Conservation (phyloP, 2,888 invertebrate genomes). For the Kryphioiulus occultus region DNA sequence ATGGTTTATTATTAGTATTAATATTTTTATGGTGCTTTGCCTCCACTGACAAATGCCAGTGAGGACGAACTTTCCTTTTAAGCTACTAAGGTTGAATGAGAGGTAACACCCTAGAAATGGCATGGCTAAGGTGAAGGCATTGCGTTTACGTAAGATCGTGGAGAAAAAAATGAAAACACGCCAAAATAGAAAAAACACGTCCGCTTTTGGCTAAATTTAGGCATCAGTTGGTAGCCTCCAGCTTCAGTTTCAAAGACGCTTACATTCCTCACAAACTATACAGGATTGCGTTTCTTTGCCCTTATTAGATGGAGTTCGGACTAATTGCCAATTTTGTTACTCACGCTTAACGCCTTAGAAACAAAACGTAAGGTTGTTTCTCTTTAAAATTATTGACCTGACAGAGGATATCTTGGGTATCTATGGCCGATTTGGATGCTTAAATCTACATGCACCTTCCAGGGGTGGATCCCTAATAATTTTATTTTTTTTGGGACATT, state of each 20-base stretch:
- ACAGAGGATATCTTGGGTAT: background rate
- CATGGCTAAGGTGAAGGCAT: constrained; percentile 27
- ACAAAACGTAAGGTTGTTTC: background rate
- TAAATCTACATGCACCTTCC: too few species aligned
- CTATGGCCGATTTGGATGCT: too few species aligned
- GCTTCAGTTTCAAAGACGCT: background rate
- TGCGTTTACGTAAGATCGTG: constrained; percentile 3
- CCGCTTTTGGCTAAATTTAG: constrained; percentile 29
- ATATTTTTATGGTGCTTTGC: background rate
- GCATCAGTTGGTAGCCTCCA: constrained; percentile 6
- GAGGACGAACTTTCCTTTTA: background rate
- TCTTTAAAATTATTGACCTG: background rate
- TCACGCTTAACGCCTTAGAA: background rate
- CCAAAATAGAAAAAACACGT: background rate
- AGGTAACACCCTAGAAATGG: background rate
- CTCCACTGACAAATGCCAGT: background rate
- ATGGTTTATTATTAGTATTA: constrained; percentile 16
- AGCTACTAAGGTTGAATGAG: background rate
- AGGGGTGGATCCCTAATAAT: too few species aligned
- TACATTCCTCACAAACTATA: background rate
- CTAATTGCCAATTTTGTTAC: background rate
- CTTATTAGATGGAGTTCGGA: background rate
- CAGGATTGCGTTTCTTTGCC: background rate
- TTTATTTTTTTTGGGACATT: too few species aligned
- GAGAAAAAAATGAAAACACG: background rate